Conservation (phyloP, 92 coral and sea anemone species). For the Plumapathes pennacea region DNA sequence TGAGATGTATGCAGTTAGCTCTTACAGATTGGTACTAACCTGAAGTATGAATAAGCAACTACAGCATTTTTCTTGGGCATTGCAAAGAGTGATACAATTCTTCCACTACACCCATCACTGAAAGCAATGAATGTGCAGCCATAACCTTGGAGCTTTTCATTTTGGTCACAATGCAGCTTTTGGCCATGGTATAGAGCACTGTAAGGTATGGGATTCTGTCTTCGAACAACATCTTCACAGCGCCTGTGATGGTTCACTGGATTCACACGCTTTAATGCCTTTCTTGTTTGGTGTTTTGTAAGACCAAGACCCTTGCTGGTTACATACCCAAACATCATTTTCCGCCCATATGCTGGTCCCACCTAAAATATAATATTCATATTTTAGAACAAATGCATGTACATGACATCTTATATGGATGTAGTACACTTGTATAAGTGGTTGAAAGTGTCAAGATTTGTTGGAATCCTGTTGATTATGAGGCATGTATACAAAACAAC, state of each 20-base stretch:
- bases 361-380: conserved; percentile 35
- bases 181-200: conserved; percentile 57
- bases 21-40: no score
- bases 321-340: conserved; percentile 64
- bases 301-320: conserved; percentile 58
- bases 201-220: conserved; percentile 55
- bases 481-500: no score
- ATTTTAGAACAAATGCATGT: no score
- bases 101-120: conserved; percentile 60
- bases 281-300: conserved; percentile 42
- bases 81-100: conserved; percentile 41
- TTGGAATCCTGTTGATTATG: no score
- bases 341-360: conserved; percentile 70
- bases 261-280: conserved; percentile 59
- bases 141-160: conserved; percentile 55
- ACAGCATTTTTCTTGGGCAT: conserved; percentile 64
- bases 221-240: conserved; percentile 35
- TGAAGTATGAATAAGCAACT: conserved; percentile 47
- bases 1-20: no score
- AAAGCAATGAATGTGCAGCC: conserved; percentile 63
- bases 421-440: no score
- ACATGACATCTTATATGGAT: no score
- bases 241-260: conserved; percentile 55
- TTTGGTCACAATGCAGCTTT: conserved; percentile 71
- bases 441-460: no score